Percentiles rank a stretch among this genome's conserved stretches.
phyloP scores from a whole-genome alignment of 1,140 invertebrate genomes.

The Anastatus disparis region DNA sequence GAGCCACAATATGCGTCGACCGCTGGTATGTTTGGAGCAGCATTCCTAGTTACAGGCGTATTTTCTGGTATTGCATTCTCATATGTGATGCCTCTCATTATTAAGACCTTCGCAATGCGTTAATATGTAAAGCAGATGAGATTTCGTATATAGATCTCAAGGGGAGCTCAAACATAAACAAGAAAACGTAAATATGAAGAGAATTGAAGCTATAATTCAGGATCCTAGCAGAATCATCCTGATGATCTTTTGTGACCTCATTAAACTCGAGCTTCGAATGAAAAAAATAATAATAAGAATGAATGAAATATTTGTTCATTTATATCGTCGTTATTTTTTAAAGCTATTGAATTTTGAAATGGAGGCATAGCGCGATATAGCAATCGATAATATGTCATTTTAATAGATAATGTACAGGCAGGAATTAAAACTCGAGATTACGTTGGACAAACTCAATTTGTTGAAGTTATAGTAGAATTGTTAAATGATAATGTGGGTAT shows the following conservation, averaged over 20 bases:
- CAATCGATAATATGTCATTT: background rate
- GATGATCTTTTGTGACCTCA: conserved; percentile 10
- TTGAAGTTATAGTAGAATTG: conserved; percentile 23
- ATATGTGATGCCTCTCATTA: conserved; percentile 74
- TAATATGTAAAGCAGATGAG: conserved; percentile 2
- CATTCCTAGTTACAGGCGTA: conserved; percentile 90
- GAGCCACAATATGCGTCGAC: conserved; percentile 83
- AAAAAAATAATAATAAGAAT: conserved; percentile 6
- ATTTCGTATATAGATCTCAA: background rate
- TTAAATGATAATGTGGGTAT: conserved; percentile 9
- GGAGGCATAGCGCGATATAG: background rate
- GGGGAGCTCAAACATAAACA: conserved; percentile 3
- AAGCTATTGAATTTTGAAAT: conserved; percentile 17
- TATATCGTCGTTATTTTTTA: conserved; percentile 33
- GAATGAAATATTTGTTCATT: conserved; percentile 22
- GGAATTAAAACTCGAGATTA: background rate
- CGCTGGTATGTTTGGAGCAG: conserved; percentile 95
- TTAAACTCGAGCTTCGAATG: conserved; percentile 32
- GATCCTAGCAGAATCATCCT: background rate
- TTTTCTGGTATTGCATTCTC: conserved; percentile 85
- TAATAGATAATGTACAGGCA: conserved; percentile 13
- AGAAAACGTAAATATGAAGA: background rate
- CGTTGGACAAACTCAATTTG: conserved; percentile 1
- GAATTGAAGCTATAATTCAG: background rate
- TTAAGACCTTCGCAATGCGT: conserved; percentile 57